A percentile compares a stretch with the other conserved stretches of the same genome.
Conservation (phyloP, 2,113 vertebrate genomes). For the Aegithalos caudatus region DNA sequence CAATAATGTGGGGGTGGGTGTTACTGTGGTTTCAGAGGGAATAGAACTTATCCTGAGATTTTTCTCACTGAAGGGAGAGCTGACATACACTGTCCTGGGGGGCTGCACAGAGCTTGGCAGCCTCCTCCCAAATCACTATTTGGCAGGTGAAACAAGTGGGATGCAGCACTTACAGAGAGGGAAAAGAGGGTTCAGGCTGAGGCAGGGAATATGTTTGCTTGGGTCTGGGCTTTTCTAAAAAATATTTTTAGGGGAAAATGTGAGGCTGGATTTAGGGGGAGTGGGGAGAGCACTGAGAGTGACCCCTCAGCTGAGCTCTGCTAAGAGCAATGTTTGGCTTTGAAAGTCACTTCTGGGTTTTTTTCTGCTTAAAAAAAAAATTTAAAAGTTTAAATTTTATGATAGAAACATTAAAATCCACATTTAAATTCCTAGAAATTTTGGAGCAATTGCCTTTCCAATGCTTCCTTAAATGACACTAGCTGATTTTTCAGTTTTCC, state of each 20-base stretch:
- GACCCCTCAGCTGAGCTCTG: not conserved
- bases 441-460: fast-evolving
- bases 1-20: fast-evolving
- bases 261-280: not conserved
- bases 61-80: fast-evolving
- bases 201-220: fast-evolving
- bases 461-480: not conserved
- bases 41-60: not conserved
- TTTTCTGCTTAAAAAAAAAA: not conserved
- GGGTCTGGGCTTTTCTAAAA: not conserved
- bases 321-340: not conserved
- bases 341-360: not conserved
- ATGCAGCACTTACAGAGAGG: too few relatives aligned
- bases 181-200: not conserved
- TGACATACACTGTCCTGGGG: fast-evolving
- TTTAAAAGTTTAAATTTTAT: not conserved
- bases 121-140: not conserved
- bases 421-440: fast-evolving
- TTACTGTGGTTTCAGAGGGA: not conserved
- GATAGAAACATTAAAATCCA: not conserved
- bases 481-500: not conserved
- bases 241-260: not conserved
- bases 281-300: too few relatives aligned
- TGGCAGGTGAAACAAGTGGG: not conserved
- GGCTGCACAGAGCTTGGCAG: not conserved